Conservation (phyloP, 2,797 vertebrate species). For the Rhynchonycteris naso region DNA sequence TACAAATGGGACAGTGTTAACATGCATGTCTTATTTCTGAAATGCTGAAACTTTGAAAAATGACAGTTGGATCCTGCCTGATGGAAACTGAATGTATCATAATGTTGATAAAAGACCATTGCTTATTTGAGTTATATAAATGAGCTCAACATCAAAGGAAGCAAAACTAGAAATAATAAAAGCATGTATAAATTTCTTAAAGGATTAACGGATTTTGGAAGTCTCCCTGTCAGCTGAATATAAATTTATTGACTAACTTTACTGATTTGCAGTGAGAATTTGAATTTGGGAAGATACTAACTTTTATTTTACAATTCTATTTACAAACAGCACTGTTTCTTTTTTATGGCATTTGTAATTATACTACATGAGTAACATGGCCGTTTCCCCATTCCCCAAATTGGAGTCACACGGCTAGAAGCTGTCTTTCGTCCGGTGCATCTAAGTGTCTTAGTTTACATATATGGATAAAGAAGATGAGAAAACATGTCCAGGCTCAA, state of each 20-base stretch:
- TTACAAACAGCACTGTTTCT: not conserved
- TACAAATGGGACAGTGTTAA: not conserved
- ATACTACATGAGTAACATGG: not conserved
- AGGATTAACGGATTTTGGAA: constrained; percentile 26
- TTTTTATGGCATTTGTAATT: not conserved
- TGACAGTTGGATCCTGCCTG: not conserved
- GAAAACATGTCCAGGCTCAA: constrained; percentile 3
- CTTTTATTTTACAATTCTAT: not conserved
- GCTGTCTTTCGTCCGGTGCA: not conserved
- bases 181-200: not conserved
- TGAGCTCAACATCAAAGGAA: not conserved
- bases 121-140: not conserved
- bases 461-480: not conserved
- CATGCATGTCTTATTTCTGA: not conserved
- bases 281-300: not conserved
- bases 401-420: not conserved
- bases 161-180: not conserved
- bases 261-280: constrained; percentile 13
- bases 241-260: not conserved
- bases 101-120: not conserved
- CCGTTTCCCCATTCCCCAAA: not conserved
- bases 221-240: not conserved
- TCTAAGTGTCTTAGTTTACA: constrained; percentile 19
- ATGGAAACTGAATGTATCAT: not conserved
- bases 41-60: not conserved